These are phyloP conservation scores for Eleginops maclovinus DNA, from an alignment of 2,113 vertebrate species.

Conservation along the genomic window DNA sequence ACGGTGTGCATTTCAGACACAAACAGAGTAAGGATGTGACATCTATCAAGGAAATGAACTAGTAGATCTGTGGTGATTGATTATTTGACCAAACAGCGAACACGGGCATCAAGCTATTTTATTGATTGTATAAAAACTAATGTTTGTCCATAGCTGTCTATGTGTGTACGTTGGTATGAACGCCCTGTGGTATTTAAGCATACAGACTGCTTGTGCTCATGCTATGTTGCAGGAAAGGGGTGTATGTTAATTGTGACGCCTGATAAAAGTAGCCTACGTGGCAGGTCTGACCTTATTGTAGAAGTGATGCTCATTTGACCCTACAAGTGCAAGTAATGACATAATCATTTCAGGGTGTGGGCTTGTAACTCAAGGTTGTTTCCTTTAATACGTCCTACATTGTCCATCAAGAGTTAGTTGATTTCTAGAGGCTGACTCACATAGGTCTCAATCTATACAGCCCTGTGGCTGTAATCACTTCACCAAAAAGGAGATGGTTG, in stretches of 20 bases:
- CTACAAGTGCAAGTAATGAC: constrained; percentile 50
- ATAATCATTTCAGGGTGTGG: constrained; percentile 38
- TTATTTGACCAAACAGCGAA: constrained; percentile 41
- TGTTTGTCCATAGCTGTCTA: not conserved
- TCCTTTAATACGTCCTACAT: not conserved
- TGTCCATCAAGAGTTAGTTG: not conserved
- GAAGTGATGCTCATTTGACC: constrained; percentile 2
- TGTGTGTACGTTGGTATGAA: not conserved
- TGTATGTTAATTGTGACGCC: constrained; percentile 5
- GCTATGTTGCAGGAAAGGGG: constrained; percentile 19
- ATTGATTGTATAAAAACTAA: not conserved
- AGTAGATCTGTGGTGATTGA: constrained; percentile 4
- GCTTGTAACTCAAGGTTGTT: not conserved
- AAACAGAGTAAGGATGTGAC: not conserved
- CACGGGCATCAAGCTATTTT: constrained; percentile 35
- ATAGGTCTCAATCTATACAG: not conserved
- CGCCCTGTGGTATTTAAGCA: constrained; percentile 10
- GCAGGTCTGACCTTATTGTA: not conserved
- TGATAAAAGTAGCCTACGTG: not conserved
- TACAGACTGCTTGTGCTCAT: constrained; percentile 34
- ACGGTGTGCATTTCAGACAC: not conserved
- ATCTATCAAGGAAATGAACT: not conserved
- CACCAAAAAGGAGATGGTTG: not conserved
- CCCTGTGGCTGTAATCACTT: not conserved
- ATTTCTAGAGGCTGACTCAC: not conserved